Percentiles rank a stretch among this genome's conserved stretches.
Evolutionary conservation across 2,888 invertebrate species (phyloP).

Genomic region (Epsilonema sp.): DNA sequence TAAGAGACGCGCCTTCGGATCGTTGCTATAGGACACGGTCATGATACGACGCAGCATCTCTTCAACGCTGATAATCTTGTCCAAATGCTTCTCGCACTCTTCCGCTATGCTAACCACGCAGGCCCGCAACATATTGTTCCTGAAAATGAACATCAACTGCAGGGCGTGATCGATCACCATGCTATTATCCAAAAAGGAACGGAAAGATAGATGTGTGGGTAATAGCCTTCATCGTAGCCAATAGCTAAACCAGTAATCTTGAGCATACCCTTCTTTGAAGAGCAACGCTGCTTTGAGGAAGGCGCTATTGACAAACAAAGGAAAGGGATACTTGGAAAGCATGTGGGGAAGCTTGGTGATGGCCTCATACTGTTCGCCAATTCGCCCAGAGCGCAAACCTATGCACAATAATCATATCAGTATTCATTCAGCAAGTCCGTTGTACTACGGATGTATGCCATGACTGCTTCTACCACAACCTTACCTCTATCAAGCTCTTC

Average conservation of each 20-base stretch:
- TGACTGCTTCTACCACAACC: too few relatives aligned
- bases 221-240: too few relatives aligned
- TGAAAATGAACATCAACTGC: too few relatives aligned
- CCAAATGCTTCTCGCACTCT: slow-evolving; percentile 81
- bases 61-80: slow-evolving; percentile 79
- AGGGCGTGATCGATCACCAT: too few relatives aligned
- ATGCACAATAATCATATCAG: too few relatives aligned
- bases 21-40: slow-evolving; percentile 86
- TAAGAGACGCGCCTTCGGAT: slow-evolving; percentile 73
- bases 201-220: too few relatives aligned
- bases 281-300: slow-evolving; percentile 81
- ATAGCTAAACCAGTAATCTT: not conserved
- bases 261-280: slow-evolving; percentile 46
- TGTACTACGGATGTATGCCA: too few relatives aligned
- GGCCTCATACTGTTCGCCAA: slow-evolving; percentile 90
- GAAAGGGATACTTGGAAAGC: slow-evolving; percentile 93
- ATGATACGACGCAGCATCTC: slow-evolving; percentile 74
- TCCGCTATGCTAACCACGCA: slow-evolving; percentile 81
- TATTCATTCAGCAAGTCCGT: too few relatives aligned
- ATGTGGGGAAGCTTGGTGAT: slow-evolving; percentile 80
- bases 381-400: slow-evolving; percentile 71
- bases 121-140: slow-evolving; percentile 71
- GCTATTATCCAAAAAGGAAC: too few relatives aligned
- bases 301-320: slow-evolving; percentile 86
- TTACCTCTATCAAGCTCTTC: too few relatives aligned